A percentile compares a stretch with the other conserved stretches of the same genome.
These are phyloP conservation scores for Aplocera efformata DNA, from an alignment of 2,888 invertebrate species.

Conservation along the genomic window DNA sequence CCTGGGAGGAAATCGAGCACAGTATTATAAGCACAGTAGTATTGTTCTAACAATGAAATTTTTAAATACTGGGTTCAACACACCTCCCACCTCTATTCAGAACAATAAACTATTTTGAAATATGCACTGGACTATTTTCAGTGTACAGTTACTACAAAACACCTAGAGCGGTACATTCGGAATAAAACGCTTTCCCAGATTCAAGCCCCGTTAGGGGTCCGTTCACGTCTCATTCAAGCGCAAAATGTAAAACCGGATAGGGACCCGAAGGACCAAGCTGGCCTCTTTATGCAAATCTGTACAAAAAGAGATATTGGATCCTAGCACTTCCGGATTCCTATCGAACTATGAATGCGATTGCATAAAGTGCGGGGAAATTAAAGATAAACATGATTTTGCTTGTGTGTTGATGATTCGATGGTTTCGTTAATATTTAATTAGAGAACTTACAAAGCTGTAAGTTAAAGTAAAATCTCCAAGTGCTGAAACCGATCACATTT, in stretches of 20 bases:
- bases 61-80: too few relatives aligned
- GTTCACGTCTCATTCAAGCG: constrained; percentile 63
- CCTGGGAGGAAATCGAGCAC: too few relatives aligned
- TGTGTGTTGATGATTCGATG: too few relatives aligned
- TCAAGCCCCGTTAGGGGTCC: constrained; percentile 48
- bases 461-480: constrained; percentile 2
- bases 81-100: too few relatives aligned
- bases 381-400: constrained; percentile 4
- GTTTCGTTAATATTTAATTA: too few relatives aligned
- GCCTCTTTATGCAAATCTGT: constrained; percentile 75
- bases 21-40: too few relatives aligned
- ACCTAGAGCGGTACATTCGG: constrained; percentile 50
- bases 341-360: constrained; percentile 30
- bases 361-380: constrained; percentile 6
- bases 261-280: constrained; percentile 67
- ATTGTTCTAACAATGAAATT: too few relatives aligned
- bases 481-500: too few relatives aligned
- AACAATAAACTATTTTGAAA: too few relatives aligned
- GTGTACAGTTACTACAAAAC: constrained; percentile 23
- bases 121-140: background rate
- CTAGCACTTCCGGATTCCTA: constrained; percentile 49
- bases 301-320: constrained; percentile 73
- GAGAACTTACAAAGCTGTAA: too few relatives aligned
- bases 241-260: constrained; percentile 72
- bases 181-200: constrained; percentile 66